phyloP scores from a whole-genome alignment of 2,888 invertebrate genomes.

The Pseudoips prasinana region DNA sequence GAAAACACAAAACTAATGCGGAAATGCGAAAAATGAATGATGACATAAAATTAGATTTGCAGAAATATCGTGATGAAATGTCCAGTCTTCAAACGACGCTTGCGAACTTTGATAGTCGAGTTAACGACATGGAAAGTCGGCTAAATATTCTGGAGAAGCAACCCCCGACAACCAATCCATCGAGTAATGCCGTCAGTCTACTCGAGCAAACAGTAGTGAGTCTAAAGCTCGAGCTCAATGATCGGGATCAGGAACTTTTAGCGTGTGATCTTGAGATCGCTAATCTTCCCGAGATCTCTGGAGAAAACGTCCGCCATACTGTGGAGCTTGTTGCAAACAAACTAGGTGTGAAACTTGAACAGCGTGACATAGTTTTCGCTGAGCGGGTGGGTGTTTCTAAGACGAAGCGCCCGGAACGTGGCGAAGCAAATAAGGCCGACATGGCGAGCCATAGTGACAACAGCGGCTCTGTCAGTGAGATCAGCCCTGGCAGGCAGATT shows the following conservation, averaged over 20 bases:
- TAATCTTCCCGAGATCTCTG: constrained; percentile 1
- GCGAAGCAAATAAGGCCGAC: background rate
- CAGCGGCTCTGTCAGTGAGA: background rate
- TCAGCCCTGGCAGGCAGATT: background rate
- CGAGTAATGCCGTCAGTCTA: no score
- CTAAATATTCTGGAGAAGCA: background rate
- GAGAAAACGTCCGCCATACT: constrained; percentile 2
- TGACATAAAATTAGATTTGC: no score
- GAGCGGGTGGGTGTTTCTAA: background rate
- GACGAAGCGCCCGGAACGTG: background rate
- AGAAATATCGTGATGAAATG: no score
- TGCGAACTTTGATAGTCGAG: no score
- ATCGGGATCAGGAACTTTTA: constrained; percentile 8
- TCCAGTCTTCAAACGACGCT: no score
- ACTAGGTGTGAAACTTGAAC: constrained; percentile 3
- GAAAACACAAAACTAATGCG: no score
- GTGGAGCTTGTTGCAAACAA: constrained; percentile 1
- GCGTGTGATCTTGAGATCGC: constrained; percentile 5
- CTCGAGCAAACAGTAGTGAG: background rate
- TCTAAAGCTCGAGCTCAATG: constrained; percentile 1
- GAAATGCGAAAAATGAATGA: no score
- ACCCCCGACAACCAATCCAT: no score
- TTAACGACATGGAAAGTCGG: background rate
- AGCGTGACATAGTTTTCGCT: no score
- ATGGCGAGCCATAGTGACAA: background rate